These are phyloP conservation scores for honey bee (Apis mellifera) DNA, from an alignment of 1,140 invertebrate species.

Conservation along the genomic window DNA sequence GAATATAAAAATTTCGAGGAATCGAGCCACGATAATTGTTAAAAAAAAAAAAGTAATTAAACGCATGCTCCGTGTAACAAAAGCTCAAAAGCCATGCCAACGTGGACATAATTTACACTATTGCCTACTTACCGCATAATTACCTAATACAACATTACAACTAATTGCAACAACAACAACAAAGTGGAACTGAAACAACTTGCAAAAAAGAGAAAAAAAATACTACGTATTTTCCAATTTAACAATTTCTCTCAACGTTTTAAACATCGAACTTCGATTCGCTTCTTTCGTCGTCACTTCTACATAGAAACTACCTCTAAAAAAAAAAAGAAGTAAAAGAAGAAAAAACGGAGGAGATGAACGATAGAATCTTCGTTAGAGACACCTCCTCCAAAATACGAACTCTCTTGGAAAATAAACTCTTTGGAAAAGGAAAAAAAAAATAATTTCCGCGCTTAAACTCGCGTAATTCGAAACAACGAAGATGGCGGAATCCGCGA, in stretches of 20 bases:
- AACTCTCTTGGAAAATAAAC: no score
- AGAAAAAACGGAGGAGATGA: not conserved
- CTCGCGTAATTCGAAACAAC: not conserved
- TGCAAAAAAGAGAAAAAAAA: no score
- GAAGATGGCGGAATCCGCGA: no score
- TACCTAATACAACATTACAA: constrained; percentile 24
- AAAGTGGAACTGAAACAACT: no score
- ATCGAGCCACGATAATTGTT: not conserved
- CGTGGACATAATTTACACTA: constrained; percentile 22
- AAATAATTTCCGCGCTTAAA: not conserved
- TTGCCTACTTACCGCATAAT: not conserved
- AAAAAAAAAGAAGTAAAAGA: not conserved
- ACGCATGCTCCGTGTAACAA: constrained; percentile 35
- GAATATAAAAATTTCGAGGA: no score
- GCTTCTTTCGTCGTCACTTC: not conserved
- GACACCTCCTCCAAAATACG: not conserved
- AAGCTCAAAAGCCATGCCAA: constrained; percentile 44
- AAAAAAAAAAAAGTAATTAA: not conserved
- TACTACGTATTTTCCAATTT: no score
- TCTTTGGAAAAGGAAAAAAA: not conserved
- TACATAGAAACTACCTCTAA: not conserved
- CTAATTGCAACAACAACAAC: not conserved
- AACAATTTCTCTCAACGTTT: not conserved
- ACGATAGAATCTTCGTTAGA: not conserved
- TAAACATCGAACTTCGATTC: not conserved